Evolutionary conservation across 2,888 invertebrate species (phyloP).

Genomic region (Oithona nana): DNA sequence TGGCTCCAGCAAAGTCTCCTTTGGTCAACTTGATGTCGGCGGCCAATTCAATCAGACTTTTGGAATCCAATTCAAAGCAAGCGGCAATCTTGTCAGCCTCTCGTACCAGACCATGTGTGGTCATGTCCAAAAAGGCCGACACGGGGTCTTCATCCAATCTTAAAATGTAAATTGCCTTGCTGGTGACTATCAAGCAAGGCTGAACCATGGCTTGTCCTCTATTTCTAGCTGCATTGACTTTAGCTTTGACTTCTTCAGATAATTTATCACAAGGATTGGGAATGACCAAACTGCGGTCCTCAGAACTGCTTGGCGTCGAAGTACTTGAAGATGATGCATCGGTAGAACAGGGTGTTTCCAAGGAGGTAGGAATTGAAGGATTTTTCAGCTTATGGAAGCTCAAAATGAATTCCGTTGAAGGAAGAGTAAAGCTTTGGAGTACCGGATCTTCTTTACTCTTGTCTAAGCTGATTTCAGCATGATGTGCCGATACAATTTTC

Average conservation of each 20-base stretch:
- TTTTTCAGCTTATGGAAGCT: not conserved
- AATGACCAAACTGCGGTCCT: not conserved
- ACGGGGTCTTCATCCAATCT: constrained; percentile 1
- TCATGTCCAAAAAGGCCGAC: not conserved
- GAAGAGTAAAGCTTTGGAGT: not conserved
- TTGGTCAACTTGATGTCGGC: constrained; percentile 2
- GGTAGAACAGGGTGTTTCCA: not conserved
- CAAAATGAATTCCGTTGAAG: not conserved
- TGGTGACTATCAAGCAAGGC: not conserved
- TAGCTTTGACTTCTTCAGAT: not conserved
- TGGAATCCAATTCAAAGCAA: not conserved
- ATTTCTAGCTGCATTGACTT: not conserved
- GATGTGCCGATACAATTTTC: not conserved
- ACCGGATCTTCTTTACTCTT: not conserved
- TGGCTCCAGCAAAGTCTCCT: constrained; percentile 4
- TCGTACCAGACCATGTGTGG: not conserved
- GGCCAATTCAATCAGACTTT: constrained; percentile 5
- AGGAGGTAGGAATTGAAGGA: not conserved
- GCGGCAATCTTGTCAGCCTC: constrained; percentile 5
- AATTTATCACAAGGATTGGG: not conserved
- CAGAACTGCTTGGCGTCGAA: not conserved
- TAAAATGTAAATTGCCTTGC: not conserved
- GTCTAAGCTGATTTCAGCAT: not conserved
- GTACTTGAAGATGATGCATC: not conserved
- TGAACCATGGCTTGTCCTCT: not conserved